Evolutionary conservation across 2,113 vertebrate genomes (phyloP).

Genomic region (Notarius quadriscutis): DNA sequence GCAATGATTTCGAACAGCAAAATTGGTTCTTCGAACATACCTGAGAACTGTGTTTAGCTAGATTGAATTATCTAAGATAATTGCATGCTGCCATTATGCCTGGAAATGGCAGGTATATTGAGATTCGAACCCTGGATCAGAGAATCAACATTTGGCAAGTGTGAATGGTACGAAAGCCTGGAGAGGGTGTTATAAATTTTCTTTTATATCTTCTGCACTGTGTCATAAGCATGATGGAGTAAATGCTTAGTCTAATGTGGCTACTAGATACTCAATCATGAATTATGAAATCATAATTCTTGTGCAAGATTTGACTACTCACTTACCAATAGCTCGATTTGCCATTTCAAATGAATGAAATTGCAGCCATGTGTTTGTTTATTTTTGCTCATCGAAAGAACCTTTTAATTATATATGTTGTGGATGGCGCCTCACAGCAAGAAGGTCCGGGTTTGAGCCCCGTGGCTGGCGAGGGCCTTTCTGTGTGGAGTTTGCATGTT

Average conservation of each 20-base stretch:
- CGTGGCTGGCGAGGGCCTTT: too few species aligned
- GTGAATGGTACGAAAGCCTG: neutral
- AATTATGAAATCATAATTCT: neutral
- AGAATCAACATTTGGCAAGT: neutral
- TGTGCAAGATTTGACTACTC: neutral
- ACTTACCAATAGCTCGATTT: neutral
- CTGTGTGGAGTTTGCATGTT: too few species aligned
- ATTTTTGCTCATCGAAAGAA: neutral
- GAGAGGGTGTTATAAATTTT: neutral
- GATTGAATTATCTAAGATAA: neutral
- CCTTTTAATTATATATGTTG: neutral
- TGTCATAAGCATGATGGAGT: too few species aligned
- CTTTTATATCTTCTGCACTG: too few species aligned
- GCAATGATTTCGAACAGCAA: too few species aligned
- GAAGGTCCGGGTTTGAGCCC: too few species aligned
- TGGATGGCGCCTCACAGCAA: too few species aligned
- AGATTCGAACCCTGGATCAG: neutral
- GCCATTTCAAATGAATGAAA: neutral
- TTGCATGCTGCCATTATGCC: neutral
- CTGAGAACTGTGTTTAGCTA: neutral
- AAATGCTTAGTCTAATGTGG: neutral
- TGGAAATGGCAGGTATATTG: neutral
- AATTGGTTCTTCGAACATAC: neutral
- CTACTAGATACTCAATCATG: neutral
- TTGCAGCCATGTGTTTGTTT: neutral